Conservation (phyloP, 2,888 invertebrate species). For the Dugesia japonica region DNA sequence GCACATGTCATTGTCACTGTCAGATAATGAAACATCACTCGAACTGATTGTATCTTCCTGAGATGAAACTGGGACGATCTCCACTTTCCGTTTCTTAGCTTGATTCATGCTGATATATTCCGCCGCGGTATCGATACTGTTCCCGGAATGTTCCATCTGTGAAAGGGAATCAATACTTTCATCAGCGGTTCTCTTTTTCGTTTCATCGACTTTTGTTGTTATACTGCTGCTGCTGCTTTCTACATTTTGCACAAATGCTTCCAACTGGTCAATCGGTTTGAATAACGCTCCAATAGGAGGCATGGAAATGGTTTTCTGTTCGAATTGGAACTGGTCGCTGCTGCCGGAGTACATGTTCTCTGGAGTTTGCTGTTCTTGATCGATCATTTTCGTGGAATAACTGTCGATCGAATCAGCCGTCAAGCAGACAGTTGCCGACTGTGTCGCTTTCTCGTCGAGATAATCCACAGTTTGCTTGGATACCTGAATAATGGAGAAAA, state of each 20-base stretch:
- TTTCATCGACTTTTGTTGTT: not conserved
- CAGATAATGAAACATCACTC: too few species aligned
- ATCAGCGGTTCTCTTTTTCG: not conserved
- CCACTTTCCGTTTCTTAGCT: not conserved
- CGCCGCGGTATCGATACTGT: not conserved
- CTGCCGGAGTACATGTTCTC: not conserved
- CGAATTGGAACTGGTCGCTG: not conserved
- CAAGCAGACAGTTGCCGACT: not conserved
- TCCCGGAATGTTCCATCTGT: not conserved
- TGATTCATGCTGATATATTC: not conserved
- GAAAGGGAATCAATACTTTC: not conserved
- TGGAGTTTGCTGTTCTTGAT: not conserved
- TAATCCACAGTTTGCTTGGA: too few species aligned
- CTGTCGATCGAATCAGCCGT: too few species aligned
- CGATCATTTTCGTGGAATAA: too few species aligned
- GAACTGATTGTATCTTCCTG: not conserved
- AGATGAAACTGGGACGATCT: not conserved
- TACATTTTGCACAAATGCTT: not conserved
- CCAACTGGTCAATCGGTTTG: constrained; percentile 3
- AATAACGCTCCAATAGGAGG: not conserved
- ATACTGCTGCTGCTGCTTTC: not conserved
- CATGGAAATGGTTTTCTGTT: not conserved
- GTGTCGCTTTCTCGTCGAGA: too few species aligned
- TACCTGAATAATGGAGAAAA: too few species aligned
- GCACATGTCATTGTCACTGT: too few species aligned